These are phyloP conservation scores for Formica aserva DNA, from an alignment of 2,888 invertebrate genomes.

Conservation along the genomic window DNA sequence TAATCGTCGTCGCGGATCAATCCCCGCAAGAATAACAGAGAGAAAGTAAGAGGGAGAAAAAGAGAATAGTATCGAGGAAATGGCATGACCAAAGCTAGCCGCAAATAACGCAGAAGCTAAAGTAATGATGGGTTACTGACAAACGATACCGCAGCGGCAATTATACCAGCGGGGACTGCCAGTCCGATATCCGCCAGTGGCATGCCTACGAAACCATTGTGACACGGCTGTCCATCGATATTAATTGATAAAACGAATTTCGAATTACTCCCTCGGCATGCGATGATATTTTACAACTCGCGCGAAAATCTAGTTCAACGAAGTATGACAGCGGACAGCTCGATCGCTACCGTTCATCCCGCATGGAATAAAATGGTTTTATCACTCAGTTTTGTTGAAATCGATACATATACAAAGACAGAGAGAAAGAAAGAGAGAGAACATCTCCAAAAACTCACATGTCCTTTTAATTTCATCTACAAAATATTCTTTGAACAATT, in stretches of 20 bases:
- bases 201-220: constrained; percentile 42
- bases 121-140: constrained; percentile 64
- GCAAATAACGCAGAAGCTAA: constrained; percentile 45
- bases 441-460: background rate
- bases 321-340: constrained; percentile 44
- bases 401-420: background rate
- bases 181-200: constrained; percentile 21
- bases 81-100: constrained; percentile 31
- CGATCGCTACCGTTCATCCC: constrained; percentile 25
- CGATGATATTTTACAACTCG: constrained; percentile 50
- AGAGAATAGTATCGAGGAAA: constrained; percentile 40
- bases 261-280: constrained; percentile 44
- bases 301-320: constrained; percentile 38
- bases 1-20: constrained; percentile 12
- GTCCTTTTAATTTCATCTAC: background rate
- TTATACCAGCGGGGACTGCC: constrained; percentile 52
- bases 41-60: constrained; percentile 13
- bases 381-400: constrained; percentile 19
- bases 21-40: background rate
- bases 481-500: constrained; percentile 22
- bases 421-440: no score
- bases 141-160: constrained; percentile 57
- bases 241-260: constrained; percentile 54
- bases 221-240: constrained; percentile 42
- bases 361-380: constrained; percentile 34